These are phyloP conservation scores for Catocala sponsa DNA, from an alignment of 2,888 invertebrate species.

Conservation along the genomic window DNA sequence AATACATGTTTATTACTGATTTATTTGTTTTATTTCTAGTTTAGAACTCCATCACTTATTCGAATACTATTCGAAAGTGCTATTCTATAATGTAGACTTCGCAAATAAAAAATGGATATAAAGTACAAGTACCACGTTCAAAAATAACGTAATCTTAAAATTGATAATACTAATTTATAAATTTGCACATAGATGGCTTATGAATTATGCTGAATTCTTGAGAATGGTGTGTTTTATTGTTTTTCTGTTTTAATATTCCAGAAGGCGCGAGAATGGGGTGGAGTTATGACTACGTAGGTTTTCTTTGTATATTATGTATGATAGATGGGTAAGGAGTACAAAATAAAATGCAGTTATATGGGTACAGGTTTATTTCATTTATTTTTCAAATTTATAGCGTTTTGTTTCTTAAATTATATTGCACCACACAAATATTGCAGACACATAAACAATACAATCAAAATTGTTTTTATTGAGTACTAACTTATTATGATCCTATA, in stretches of 20 bases:
- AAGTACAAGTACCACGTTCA: too few relatives aligned
- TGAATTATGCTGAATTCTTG: too few relatives aligned
- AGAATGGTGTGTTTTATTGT: background rate
- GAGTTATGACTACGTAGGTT: conserved; percentile 34
- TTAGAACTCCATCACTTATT: background rate
- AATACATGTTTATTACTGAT: conserved; percentile 71
- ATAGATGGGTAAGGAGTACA: conserved; percentile 29
- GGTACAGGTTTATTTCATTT: conserved; percentile 32
- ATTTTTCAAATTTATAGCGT: background rate
- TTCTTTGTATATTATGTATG: conserved; percentile 9
- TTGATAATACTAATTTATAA: conserved; percentile 8
- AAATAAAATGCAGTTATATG: conserved; percentile 25
- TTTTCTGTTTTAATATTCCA: conserved; percentile 34
- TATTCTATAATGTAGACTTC: too few relatives aligned
- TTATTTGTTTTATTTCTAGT: conserved; percentile 56
- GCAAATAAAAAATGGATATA: too few relatives aligned
- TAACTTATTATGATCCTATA: too few relatives aligned
- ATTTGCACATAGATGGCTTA: conserved; percentile 40
- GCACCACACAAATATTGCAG: conserved; percentile 1
- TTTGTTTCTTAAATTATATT: background rate
- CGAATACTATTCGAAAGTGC: too few relatives aligned
- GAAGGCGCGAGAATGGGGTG: conserved; percentile 43
- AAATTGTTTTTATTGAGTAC: too few relatives aligned
- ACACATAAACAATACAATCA: background rate
- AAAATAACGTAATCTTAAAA: background rate